Base-by-base conservation (phyloP, 2,888 invertebrate genomes). In the Drosophila histrio region DNA sequence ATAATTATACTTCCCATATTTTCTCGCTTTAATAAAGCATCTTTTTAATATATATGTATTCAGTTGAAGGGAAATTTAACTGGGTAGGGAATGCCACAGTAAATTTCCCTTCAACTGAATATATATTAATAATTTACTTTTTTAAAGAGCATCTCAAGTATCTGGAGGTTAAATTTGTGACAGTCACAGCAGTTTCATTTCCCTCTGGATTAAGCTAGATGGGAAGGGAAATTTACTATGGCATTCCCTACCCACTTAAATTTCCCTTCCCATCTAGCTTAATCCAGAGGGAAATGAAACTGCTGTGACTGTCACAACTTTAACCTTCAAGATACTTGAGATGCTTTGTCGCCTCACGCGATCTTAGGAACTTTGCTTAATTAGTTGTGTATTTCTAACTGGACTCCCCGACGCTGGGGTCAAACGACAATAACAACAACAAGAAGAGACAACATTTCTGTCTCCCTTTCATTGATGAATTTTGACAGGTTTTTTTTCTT, bases 381-480 rank as follows among this genome's bases (percentile, higher is more conserved):
- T 76, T 77, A 79, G 76, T 72, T 72, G 30, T 66, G 66, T 69
- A 58, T 59, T 68, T 63, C 77, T 79, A 77, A 77, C 77, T 79
- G 77, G 77, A 77, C 62, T 72, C 71, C 41, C 13, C 49, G 53
- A 36, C 56, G 53, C 57, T 63, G 61, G 57, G 75, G 69, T 69
- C 74, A 79, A 63, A n/a, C 26, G 28, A 49, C 26, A 36, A 8
- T 1, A 1, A 53, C 11, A 15, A 54, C 30, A 24, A 32, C 43
- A 61, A 63, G 22, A 39, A 47, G 43, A 59, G 32, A 41, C 34
- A 58, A 34, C 21, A 24, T 62, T 38, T 63, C 32, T 44, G 39
- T 49, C 30, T 46, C 63, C 50, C 44, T 52, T 78, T 78, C 78
- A 78, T 78, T 78, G 78, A 78, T 80, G 80, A 78, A 79, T 72